phyloP scores from a whole-genome alignment of 2,797 vertebrate species.

The Myotis vivesi region DNA sequence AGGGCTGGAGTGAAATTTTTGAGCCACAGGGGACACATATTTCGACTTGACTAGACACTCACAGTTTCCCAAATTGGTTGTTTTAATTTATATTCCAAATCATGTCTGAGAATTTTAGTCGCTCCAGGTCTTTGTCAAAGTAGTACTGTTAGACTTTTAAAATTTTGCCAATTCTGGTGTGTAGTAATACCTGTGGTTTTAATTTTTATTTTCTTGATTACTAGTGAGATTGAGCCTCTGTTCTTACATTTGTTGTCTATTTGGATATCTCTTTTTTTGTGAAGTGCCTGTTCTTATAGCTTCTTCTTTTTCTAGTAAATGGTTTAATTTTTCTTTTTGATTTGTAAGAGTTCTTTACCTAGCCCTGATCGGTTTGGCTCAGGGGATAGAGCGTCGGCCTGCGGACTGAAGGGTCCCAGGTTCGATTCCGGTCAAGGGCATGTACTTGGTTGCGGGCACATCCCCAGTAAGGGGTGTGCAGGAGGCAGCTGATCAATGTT shows the following conservation, averaged over 20 bases:
- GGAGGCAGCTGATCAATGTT: no score
- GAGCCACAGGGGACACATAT: constrained; percentile 6
- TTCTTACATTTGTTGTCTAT: constrained; percentile 23
- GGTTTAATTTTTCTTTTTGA: background rate
- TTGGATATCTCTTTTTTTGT: constrained; percentile 3
- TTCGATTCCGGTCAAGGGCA: no score
- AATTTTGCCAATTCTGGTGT: background rate
- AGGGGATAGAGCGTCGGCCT: no score
- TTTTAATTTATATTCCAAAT: constrained; percentile 45
- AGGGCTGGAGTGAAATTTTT: constrained; percentile 46
- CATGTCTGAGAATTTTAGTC: constrained; percentile 49
- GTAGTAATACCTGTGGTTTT: constrained; percentile 13
- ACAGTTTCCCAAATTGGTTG: constrained; percentile 38
- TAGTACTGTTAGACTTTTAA: constrained; percentile 42
- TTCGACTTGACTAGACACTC: constrained; percentile 25
- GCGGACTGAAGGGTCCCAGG: no score
- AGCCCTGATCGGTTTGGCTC: no score
- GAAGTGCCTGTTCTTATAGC: background rate
- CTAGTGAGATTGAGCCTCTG: background rate
- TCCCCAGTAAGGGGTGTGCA: no score
- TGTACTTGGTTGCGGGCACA: no score
- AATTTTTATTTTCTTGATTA: constrained; percentile 52
- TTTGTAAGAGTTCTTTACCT: background rate
- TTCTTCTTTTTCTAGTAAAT: background rate
- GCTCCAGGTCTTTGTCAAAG: constrained; percentile 24